Evolutionary conservation across 2,888 invertebrate species (phyloP).

Genomic region (Leptopilina myrica): DNA sequence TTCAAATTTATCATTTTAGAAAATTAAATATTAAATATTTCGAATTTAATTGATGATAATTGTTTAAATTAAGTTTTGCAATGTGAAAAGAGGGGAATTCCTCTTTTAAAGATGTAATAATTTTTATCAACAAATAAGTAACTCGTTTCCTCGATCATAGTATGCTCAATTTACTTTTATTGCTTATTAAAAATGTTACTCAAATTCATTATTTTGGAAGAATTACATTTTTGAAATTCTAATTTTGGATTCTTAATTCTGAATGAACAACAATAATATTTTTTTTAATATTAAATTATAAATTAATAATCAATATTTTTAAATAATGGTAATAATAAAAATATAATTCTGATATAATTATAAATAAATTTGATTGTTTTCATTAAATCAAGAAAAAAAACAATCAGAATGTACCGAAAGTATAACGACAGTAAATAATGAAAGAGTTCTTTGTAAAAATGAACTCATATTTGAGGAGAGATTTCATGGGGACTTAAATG

Average conservation of each 20-base stretch:
- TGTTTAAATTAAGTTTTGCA: no score
- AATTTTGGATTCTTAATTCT: no score
- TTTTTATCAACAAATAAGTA: background rate
- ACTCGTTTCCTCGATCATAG: background rate
- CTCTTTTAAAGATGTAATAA: background rate
- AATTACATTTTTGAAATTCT: no score
- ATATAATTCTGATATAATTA: no score
- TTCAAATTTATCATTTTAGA: background rate
- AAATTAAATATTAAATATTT: background rate
- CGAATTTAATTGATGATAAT: no score
- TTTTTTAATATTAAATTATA: no score
- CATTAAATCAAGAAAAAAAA: background rate
- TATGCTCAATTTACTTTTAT: background rate
- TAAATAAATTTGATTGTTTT: background rate
- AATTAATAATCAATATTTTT: no score
- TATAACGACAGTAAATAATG: conserved; percentile 46
- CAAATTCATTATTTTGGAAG: no score
- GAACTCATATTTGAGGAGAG: conserved; percentile 80
- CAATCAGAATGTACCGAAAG: conserved; percentile 45
- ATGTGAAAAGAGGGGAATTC: background rate
- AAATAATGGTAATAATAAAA: no score
- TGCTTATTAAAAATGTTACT: no score
- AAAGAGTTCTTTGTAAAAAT: conserved; percentile 41
- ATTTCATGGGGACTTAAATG: conserved; percentile 75
- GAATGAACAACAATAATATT: no score